These are phyloP conservation scores for Oryzias dopingdopingensis DNA, from an alignment of 2,797 vertebrate species.

Conservation along the genomic window DNA sequence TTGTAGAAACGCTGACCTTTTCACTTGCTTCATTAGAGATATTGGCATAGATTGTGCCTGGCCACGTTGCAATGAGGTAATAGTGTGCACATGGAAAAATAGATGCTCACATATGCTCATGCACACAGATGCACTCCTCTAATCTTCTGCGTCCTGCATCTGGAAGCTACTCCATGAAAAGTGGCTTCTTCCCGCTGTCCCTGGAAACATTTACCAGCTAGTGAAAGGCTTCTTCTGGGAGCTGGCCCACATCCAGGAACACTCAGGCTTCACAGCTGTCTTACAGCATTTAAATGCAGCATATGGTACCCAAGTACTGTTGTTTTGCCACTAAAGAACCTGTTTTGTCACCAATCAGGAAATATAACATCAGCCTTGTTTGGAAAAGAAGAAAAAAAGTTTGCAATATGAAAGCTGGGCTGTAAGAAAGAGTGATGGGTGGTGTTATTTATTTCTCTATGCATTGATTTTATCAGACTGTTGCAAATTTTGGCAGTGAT, in stretches of 20 bases:
- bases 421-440: slow-evolving; percentile 48
- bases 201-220: slow-evolving; percentile 79
- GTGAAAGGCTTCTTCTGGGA: slow-evolving; percentile 77
- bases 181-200: slow-evolving; percentile 79
- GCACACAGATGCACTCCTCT: slow-evolving; percentile 45
- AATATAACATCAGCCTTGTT: slow-evolving; percentile 71
- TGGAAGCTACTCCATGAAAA: slow-evolving; percentile 80
- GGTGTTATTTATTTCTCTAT: slow-evolving; percentile 17
- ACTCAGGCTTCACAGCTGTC: slow-evolving; percentile 82
- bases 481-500: slow-evolving; percentile 79
- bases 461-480: slow-evolving; percentile 61
- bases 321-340: slow-evolving; percentile 79
- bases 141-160: slow-evolving; percentile 74
- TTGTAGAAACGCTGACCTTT: slow-evolving; percentile 34
- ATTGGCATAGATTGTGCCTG: slow-evolving; percentile 30
- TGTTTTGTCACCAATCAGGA: slow-evolving; percentile 71
- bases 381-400: slow-evolving; percentile 50
- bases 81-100: slow-evolving; percentile 49
- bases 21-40: slow-evolving; percentile 45
- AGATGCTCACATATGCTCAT: slow-evolving; percentile 21
- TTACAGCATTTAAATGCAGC: slow-evolving; percentile 78
- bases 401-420: slow-evolving; percentile 54
- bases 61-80: slow-evolving; percentile 35
- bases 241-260: slow-evolving; percentile 80
- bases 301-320: slow-evolving; percentile 82